Conservation (phyloP, 1,140 invertebrate genomes). For the Dreissena polymorpha region DNA sequence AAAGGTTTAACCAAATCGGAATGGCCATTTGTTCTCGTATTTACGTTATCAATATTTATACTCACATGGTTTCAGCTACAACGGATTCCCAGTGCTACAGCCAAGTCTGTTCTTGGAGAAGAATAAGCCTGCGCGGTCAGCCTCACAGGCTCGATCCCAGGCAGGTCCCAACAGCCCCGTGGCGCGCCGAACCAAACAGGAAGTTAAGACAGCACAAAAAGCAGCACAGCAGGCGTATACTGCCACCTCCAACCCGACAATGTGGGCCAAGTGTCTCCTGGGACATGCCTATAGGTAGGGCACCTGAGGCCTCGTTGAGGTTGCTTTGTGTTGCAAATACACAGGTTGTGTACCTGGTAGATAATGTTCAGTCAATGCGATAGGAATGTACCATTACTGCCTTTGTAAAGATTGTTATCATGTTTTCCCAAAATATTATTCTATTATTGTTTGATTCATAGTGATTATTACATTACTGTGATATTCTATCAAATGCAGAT, state of each 20-base stretch:
- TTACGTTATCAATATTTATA: too few relatives aligned
- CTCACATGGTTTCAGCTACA: constrained; percentile 68
- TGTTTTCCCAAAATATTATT: too few relatives aligned
- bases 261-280: constrained; percentile 76
- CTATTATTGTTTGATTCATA: too few relatives aligned
- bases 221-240: constrained; percentile 76
- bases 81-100: constrained; percentile 82
- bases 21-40: too few relatives aligned
- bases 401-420: too few relatives aligned
- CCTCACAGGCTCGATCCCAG: constrained; percentile 76
- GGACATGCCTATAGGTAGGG: constrained; percentile 80
- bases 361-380: too few relatives aligned
- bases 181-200: constrained; percentile 95
- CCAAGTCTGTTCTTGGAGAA: constrained; percentile 82
- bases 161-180: constrained; percentile 91
- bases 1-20: too few relatives aligned
- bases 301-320: neutral
- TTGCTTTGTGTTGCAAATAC: too few relatives aligned
- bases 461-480: too few relatives aligned
- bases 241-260: neutral
- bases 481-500: too few relatives aligned
- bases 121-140: constrained; percentile 70
- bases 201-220: constrained; percentile 95
- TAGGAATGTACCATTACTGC: too few relatives aligned
- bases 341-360: too few relatives aligned